Evolutionary conservation across 2,888 invertebrate genomes (phyloP).

Genomic region (Ferrisia virgata): DNA sequence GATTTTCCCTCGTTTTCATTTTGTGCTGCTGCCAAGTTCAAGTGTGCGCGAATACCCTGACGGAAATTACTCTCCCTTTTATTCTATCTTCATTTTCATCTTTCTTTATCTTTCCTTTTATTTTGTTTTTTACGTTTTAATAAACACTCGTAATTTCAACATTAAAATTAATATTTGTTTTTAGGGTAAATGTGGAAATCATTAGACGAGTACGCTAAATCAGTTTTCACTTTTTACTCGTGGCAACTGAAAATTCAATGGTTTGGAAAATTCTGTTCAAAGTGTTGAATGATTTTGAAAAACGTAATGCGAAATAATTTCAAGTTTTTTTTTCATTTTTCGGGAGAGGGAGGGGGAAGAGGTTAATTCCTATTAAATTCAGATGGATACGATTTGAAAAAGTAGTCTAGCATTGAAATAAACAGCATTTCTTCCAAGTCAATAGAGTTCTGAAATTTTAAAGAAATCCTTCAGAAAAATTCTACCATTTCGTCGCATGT

Average conservation of each 20-base stretch:
- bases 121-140: not conserved
- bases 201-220: not conserved
- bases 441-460: too few relatives aligned
- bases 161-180: conserved; percentile 17
- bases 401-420: too few relatives aligned
- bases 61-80: not conserved
- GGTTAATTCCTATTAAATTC: too few relatives aligned
- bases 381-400: too few relatives aligned
- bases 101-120: not conserved
- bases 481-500: too few relatives aligned
- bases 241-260: not conserved
- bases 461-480: too few relatives aligned
- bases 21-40: not conserved
- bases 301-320: not conserved
- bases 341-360: too few relatives aligned
- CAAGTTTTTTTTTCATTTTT: not conserved
- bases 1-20: conserved; percentile 10
- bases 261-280: not conserved
- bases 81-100: not conserved
- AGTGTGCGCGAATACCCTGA: not conserved
- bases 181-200: not conserved
- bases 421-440: too few relatives aligned
- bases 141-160: conserved; percentile 6
- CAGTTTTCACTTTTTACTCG: not conserved
- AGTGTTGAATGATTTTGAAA: not conserved